Base-by-base conservation (phyloP, 1,140 invertebrate genomes). In the Papilio dardanus region DNA sequence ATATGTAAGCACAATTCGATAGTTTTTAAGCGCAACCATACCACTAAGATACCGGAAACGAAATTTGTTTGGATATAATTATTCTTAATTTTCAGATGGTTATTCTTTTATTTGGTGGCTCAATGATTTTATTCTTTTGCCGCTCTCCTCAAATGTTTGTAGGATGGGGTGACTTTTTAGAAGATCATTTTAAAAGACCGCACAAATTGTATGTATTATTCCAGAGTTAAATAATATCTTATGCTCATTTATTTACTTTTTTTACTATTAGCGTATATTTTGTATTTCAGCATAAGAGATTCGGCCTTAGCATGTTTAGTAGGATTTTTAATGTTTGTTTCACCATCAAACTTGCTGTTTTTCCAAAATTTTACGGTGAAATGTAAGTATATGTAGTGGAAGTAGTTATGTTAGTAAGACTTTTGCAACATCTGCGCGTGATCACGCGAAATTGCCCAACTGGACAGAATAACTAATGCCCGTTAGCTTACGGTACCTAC, bases 301-400 rank as follows among this genome's bases (percentile, higher is more conserved):
- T 97, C 97, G 0, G 96, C 96, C 5, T 95, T 97, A 3, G 97
- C 96, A 6, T 95, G 97, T 71, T 94, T 96, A 8, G 93, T 98
- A 1, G 95, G 95, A 1, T 94, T 97, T 78, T 86, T 98, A 21
- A 95, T 98, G 83, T 97, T 98, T 80, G 84, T 97, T 10, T 89
- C 98, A 8, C 97, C 97, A 1, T 94, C 96, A 3, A 95, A 96
- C 68, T 94, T 96, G 37, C 94, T 95, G 68, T 96, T 97, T 81
- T 90, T 96, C 14, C 92, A 95, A 19, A 95, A 96, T 16, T 96
- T 95, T 83, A 92, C 68, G 19, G 83, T 74, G 6, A 86, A 86
- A 80, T 81, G 88, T 89, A 69, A 85, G 74, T 83, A 40, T 19
- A 50, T n/a, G n/a, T n/a, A n/a, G n/a, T n/a, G n/a, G n/a, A n/a